phyloP scores from a whole-genome alignment of 2,797 vertebrate species.

The Tapera naevia region DNA sequence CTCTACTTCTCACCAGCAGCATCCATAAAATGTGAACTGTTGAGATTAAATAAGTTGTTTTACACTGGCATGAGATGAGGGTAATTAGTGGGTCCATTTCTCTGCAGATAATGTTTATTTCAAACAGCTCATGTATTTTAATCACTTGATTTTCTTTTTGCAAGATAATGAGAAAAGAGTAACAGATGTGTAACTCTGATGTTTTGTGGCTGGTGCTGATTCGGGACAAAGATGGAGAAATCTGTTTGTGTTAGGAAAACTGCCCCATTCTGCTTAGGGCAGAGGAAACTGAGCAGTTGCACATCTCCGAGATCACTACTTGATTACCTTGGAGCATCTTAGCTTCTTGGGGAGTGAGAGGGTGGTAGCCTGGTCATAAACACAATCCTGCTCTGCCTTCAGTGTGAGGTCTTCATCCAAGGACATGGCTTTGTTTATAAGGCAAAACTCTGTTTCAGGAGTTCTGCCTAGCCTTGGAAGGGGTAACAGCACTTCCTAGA shows the following conservation, averaged over 20 bases:
- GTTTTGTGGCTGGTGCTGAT: neutral
- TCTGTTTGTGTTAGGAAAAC: neutral
- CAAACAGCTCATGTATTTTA: neutral
- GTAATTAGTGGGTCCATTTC: neutral
- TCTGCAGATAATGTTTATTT: neutral
- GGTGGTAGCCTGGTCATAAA: neutral
- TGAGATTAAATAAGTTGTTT: neutral
- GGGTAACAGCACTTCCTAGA: neutral
- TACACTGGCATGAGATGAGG: fast-evolving
- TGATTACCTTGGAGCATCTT: fast-evolving
- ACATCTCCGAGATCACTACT: fast-evolving
- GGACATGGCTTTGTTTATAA: neutral
- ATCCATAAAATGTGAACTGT: neutral
- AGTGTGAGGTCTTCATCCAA: neutral
- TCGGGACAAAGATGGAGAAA: neutral
- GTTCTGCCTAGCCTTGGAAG: neutral
- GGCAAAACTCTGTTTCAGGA: neutral
- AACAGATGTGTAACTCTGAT: neutral
- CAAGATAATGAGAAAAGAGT: neutral
- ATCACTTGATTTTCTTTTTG: neutral
- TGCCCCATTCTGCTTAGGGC: neutral
- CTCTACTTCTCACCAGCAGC: neutral
- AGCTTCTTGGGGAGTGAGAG: too few relatives aligned
- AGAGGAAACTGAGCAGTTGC: neutral
- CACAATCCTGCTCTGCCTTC: neutral